Percentiles rank a stretch among this genome's conserved stretches.
Evolutionary conservation across 2,797 vertebrate genomes (phyloP).

Genomic region (Okamejei kenojei): DNA sequence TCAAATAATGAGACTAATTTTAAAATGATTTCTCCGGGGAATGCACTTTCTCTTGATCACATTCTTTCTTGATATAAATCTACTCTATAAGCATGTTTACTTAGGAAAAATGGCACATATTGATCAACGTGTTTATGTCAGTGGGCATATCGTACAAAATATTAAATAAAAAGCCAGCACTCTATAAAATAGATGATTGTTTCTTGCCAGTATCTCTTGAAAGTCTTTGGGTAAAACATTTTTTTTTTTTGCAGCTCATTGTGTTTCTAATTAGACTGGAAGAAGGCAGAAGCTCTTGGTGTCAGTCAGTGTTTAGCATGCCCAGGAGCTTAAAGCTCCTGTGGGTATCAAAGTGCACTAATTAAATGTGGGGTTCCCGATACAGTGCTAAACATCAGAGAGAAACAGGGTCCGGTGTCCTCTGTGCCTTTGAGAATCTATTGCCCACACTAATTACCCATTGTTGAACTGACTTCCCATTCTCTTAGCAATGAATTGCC

Average conservation of each 20-base stretch:
- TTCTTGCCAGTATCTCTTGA: conserved; percentile 69
- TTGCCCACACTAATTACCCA: conserved; percentile 97
- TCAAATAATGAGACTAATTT: conserved; percentile 63
- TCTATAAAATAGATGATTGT: conserved; percentile 82
- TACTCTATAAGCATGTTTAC: conserved; percentile 53
- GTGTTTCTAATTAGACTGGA: conserved; percentile 97
- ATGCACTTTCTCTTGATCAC: conserved; percentile 67
- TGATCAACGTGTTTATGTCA: conserved; percentile 49
- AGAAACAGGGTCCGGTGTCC: conserved; percentile 77
- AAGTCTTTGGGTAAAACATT: conserved; percentile 73
- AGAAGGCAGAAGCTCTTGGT: conserved; percentile 83
- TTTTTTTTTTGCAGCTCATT: conserved; percentile 73
- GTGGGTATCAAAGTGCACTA: conserved; percentile 99
- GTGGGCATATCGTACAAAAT: conserved; percentile 69
- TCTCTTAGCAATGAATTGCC: conserved; percentile 73
- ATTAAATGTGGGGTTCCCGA: conserved; percentile 97
- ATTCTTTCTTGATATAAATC: conserved; percentile 63
- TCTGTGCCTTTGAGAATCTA: conserved; percentile 91
- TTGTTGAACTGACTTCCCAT: conserved; percentile 95
- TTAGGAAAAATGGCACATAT: conserved; percentile 30
- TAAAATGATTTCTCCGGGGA: conserved; percentile 60
- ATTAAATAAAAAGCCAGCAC: conserved; percentile 99
- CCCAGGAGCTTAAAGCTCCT: conserved; percentile 96
- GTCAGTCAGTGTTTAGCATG: conserved; percentile 99
- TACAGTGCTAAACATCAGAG: conserved; percentile 86